Evolutionary conservation across 2,888 invertebrate species (phyloP).

Genomic region (Polietes domitor): DNA sequence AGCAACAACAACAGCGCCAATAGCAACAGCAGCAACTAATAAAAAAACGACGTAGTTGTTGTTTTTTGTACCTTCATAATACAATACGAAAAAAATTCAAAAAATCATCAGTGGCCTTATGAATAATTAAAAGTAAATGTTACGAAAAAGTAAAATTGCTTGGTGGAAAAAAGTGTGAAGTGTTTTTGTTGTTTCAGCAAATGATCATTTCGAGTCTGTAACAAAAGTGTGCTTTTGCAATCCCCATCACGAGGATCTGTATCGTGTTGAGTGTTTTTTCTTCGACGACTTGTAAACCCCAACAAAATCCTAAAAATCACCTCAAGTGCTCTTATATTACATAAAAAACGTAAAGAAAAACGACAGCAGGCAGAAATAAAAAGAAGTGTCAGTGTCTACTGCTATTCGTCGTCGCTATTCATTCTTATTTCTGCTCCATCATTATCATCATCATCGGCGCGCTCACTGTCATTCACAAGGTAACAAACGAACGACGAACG

Average conservation of each 20-base stretch:
- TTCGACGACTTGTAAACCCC: neutral
- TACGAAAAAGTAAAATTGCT: slow-evolving; percentile 19
- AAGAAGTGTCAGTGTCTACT: slow-evolving; percentile 24
- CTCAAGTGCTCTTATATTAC: slow-evolving; percentile 73
- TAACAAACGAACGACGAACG: neutral
- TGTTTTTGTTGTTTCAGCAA: neutral
- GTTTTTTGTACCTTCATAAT: slow-evolving; percentile 48
- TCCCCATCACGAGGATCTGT: slow-evolving; percentile 77
- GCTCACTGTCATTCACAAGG: neutral
- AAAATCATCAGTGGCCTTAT: slow-evolving; percentile 60
- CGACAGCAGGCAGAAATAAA: neutral
- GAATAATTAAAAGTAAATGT: slow-evolving; percentile 49
- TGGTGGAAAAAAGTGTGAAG: neutral
- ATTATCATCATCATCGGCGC: neutral
- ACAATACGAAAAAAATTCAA: slow-evolving; percentile 29
- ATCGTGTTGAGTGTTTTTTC: slow-evolving; percentile 71
- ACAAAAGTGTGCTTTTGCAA: slow-evolving; percentile 46
- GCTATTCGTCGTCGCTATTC: neutral
- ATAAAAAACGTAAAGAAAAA: slow-evolving; percentile 54
- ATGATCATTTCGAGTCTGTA: slow-evolving; percentile 17
- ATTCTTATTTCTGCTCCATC: slow-evolving; percentile 33
- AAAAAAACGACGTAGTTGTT: slow-evolving; percentile 47
- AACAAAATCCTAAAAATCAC: slow-evolving; percentile 55
- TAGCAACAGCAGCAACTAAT: slow-evolving; percentile 15
- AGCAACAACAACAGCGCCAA: slow-evolving; percentile 38